Percentiles rank a stretch among this genome's conserved stretches.
Evolutionary conservation across 2,113 vertebrate species (phyloP).

Genomic region (Chlorodrepanis virens): DNA sequence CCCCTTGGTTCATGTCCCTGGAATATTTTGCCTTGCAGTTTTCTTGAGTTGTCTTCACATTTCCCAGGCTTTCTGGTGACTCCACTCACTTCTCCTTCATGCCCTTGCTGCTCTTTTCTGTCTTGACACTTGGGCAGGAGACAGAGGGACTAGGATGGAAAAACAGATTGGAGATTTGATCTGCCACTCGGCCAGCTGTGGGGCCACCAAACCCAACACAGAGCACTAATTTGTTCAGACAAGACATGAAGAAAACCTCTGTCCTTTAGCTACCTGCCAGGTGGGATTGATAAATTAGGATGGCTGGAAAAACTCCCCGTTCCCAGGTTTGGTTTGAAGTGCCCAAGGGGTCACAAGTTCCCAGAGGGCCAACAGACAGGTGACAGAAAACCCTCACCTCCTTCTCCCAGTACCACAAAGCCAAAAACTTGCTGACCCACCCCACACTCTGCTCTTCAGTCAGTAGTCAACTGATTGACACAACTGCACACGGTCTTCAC

Average conservation of each 20-base stretch:
- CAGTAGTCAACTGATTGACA: accelerated
- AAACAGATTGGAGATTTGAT: background rate
- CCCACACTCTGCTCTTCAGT: background rate
- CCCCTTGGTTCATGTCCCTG: background rate
- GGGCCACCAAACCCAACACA: background rate
- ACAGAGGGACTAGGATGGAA: background rate
- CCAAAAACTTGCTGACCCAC: background rate
- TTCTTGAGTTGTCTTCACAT: background rate
- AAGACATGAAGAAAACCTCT: background rate
- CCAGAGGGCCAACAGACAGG: background rate
- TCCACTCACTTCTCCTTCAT: background rate
- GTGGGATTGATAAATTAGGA: background rate
- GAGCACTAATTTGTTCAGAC: background rate
- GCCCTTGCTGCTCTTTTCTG: background rate
- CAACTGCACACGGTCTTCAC: background rate
- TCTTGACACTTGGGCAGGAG: background rate
- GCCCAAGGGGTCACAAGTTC: background rate
- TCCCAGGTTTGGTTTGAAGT: background rate
- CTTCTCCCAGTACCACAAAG: background rate
- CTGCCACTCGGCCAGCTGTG: background rate
- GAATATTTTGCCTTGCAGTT: background rate
- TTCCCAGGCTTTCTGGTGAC: background rate
- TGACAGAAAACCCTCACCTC: background rate
- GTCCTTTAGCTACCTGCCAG: background rate
- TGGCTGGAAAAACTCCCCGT: background rate